These are phyloP conservation scores for Toxotes lorentzi DNA, from an alignment of 2,797 vertebrate species.

Conservation along the genomic window DNA sequence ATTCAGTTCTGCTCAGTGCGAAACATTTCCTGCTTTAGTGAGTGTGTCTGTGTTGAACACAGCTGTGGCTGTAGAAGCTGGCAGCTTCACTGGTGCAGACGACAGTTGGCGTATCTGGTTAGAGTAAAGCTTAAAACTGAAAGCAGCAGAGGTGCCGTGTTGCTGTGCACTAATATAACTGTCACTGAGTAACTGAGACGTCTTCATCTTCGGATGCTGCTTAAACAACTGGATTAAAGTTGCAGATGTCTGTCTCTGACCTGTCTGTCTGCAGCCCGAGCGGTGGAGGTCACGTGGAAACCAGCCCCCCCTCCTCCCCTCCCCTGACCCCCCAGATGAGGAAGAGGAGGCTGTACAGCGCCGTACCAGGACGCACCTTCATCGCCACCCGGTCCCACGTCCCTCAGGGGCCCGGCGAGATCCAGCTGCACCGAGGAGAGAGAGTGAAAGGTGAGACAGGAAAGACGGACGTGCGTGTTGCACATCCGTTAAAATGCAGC, in stretches of 20 bases:
- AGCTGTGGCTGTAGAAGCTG: too few relatives aligned
- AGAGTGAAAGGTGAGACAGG: conserved; percentile 92
- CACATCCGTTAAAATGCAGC: not conserved
- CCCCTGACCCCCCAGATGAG: conserved; percentile 87
- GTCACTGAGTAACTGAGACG: too few relatives aligned
- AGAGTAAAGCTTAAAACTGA: too few relatives aligned
- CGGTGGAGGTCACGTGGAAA: conserved; percentile 81
- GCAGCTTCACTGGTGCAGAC: too few relatives aligned
- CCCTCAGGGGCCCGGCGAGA: conserved; percentile 93
- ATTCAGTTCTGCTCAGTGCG: too few relatives aligned
- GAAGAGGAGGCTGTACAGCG: conserved; percentile 96
- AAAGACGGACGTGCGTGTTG: not conserved
- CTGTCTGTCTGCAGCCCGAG: conserved; percentile 81
- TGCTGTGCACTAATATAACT: too few relatives aligned
- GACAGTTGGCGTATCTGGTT: too few relatives aligned
- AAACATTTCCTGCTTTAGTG: too few relatives aligned
- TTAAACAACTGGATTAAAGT: not conserved
- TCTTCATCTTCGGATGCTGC: not conserved
- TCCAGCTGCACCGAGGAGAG: conserved; percentile 93
- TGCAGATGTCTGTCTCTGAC: not conserved
- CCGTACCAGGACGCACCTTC: conserved; percentile 95
- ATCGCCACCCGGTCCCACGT: conserved; percentile 93
- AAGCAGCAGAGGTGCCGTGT: too few relatives aligned
- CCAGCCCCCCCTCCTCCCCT: conserved; percentile 84
- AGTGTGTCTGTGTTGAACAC: too few relatives aligned